Base-by-base conservation (phyloP, 2,113 vertebrate genomes). In the Entelurus aequoreus region DNA sequence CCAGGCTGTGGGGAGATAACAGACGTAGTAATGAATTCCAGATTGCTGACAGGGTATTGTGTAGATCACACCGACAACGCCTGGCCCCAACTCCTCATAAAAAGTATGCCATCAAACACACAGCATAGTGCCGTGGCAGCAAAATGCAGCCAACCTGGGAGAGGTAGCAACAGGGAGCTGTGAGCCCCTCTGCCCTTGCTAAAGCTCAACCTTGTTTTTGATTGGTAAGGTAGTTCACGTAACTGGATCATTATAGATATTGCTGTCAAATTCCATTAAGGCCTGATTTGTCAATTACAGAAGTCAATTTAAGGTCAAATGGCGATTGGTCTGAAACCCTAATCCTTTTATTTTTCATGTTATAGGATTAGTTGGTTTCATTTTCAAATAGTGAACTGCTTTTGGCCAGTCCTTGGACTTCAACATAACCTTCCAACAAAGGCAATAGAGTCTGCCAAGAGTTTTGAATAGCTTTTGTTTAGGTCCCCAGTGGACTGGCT, bases 21-120 rank as follows among this genome's bases (percentile, higher is more conserved):
- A 91, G 88, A 90, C 89, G 74, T 85, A 64, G 64, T 90, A 91
- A 91, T 91, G 89, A 92, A 93, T 93, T 93, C 92, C 92, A 92
- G 90, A 89, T 90, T 89, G 90, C 88, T 93, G 91, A 92, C 89
- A 65, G 59, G 78, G 79, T 82, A 70, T 64, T 71, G 21, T 13
- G 86, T 79, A 86, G 80, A 86, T 86, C 85, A 83, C 85, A 77
- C 80, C 70, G 75, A 87, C 87, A 83, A 79, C 75, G 50, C 75
- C 83, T 59, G 72, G 69, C 78, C 79, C 65, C 77, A 55, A 71
- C 66, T 74, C 66, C 77, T 69, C 66, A 84, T 79, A 84, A 87
- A 85, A 85, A 60, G 66, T 78, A 76, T 56, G 71, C 80, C 76
- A 76, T 86, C 81, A 83, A 87, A 77, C 74, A 76, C 50, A 35